These are phyloP conservation scores for Drosophila pallidifrons DNA, from an alignment of 1,140 invertebrate species.

Conservation along the genomic window DNA sequence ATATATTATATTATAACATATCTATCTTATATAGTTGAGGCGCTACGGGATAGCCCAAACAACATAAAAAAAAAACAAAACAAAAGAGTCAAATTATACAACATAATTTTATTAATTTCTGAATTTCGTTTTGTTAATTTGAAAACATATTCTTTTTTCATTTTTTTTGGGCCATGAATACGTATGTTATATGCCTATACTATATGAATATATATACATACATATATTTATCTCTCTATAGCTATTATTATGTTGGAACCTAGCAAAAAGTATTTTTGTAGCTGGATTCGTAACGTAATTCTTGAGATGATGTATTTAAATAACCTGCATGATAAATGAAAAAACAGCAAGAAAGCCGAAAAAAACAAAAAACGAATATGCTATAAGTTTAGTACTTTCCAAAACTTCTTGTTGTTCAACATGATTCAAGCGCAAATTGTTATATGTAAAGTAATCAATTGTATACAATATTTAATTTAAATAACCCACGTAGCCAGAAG, in stretches of 20 bases:
- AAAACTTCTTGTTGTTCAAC: constrained; percentile 62
- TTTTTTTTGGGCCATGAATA: constrained; percentile 28
- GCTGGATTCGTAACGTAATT: constrained; percentile 57
- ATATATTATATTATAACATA: constrained; percentile 1
- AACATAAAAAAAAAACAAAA: neutral
- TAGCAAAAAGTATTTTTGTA: constrained; percentile 35
- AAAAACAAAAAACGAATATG: constrained; percentile 34
- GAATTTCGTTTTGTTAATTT: constrained; percentile 16
- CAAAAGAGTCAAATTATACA: neutral
- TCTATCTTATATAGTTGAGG: neutral
- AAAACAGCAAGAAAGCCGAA: neutral
- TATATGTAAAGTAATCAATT: constrained; percentile 59
- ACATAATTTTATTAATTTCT: constrained; percentile 12
- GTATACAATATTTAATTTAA: constrained; percentile 39
- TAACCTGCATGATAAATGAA: constrained; percentile 42
- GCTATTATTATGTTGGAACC: constrained; percentile 28
- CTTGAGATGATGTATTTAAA: constrained; percentile 55
- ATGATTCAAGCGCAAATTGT: constrained; percentile 72
- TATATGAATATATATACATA: constrained; percentile 20
- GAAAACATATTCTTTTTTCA: neutral
- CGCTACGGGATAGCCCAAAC: constrained; percentile 6
- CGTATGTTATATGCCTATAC: constrained; percentile 16
- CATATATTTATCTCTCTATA: constrained; percentile 36
- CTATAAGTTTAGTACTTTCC: constrained; percentile 45
- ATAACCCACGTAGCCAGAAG: constrained; percentile 2